Base-by-base conservation (phyloP, 2,797 vertebrate genomes). In the Acipenser transmontanus region DNA sequence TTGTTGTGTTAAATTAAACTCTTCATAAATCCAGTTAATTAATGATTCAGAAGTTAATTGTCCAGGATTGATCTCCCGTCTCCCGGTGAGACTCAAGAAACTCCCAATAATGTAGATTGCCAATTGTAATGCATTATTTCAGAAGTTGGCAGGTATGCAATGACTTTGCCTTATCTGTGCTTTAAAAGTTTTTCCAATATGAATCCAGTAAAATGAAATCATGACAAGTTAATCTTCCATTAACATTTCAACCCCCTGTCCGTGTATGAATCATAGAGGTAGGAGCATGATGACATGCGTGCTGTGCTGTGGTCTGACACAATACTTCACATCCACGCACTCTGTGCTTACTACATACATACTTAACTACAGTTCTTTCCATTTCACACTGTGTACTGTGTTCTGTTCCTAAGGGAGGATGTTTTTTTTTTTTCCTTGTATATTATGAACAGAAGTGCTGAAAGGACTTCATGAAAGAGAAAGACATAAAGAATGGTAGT, bases 131-230 rank as follows among this genome's bases (percentile, higher is more conserved):
- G 17, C 17, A 17, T 17, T 17, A 17, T 17, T 17, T 17, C 17
- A 17, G 17, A 17, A 17, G 17, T 17, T 17, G 17, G 17, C 17
- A 17, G 17, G 17, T 17, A 17, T 17, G 17, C 75, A 74, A 69
- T 72, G 77, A 73, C 63, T 63, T 71, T 75, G 78, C 73, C 80
- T 81, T 77, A 81, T 75, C 75, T 74, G 68, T 60, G 64, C 70
- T 69, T 75, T 70, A 68, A 77, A 77, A 71, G 73, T 50, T 74
- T 70, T 63, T 78, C 62, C 73, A 72, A 70, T 73, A 78, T 72
- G 65, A 65, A 69, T 69, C 74, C 70, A 68, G 69, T 73, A 65
- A 64, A 69, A 67, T 74, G 61, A 74, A 77, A 72, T 76, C 54
- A 72, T 75, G 54, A 57, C 54, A 57, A n/a, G 54, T 57, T 57